phyloP scores from a whole-genome alignment of 2,888 invertebrate genomes.

The Suillia variegata region DNA sequence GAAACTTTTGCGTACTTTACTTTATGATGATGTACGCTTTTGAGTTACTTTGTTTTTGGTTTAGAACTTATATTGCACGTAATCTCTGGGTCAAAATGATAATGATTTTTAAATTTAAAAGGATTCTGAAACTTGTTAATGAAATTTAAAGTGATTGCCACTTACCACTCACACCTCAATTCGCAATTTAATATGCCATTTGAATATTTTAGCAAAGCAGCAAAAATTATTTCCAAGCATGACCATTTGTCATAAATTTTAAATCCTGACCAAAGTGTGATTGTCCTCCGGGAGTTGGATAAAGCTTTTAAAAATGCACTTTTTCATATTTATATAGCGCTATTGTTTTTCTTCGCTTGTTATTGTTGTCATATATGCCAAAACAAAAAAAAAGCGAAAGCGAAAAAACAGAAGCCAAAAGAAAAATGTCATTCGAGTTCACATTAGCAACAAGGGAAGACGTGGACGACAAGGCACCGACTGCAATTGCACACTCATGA shows the following conservation, averaged over 20 bases:
- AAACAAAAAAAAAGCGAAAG: too few relatives aligned
- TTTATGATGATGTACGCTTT: too few relatives aligned
- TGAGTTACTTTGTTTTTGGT: too few relatives aligned
- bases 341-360: conserved; percentile 3
- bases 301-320: conserved; percentile 15
- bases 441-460: conserved; percentile 15
- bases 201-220: conserved; percentile 10
- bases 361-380: not conserved
- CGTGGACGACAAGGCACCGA: not conserved
- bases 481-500: not conserved
- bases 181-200: conserved; percentile 19
- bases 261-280: conserved; percentile 19
- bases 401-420: not conserved
- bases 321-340: conserved; percentile 13
- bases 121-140: too few relatives aligned
- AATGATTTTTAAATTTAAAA: too few relatives aligned
- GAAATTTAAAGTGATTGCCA: too few relatives aligned
- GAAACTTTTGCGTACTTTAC: too few relatives aligned
- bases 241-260: conserved; percentile 8
- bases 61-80: too few relatives aligned
- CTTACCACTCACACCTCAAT: too few relatives aligned
- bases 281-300: conserved; percentile 11
- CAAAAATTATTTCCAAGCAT: conserved; percentile 9
- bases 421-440: conserved; percentile 16
- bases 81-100: too few relatives aligned